Evolutionary conservation across 2,797 vertebrate genomes (phyloP).

Genomic region (Sandelia bainsii): DNA sequence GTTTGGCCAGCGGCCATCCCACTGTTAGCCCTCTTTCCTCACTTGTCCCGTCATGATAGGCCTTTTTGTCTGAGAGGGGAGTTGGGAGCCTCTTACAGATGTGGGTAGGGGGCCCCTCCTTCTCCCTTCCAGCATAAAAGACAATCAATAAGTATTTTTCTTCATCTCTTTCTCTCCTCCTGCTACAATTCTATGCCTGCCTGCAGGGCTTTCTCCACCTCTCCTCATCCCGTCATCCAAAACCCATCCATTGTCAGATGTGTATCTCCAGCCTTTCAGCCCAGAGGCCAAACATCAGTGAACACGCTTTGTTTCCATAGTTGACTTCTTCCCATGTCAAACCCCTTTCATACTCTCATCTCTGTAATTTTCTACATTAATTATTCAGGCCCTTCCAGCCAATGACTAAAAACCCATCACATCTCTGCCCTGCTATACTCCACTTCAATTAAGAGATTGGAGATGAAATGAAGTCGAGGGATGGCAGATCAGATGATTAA

Average conservation of each 20-base stretch:
- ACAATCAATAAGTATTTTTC: constrained; percentile 65
- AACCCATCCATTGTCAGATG: constrained; percentile 52
- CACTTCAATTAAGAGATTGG: constrained; percentile 65
- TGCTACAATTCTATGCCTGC: constrained; percentile 21
- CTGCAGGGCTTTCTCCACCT: constrained; percentile 54
- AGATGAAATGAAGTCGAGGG: constrained; percentile 51
- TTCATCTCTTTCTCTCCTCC: constrained; percentile 47
- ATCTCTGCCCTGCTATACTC: constrained; percentile 60
- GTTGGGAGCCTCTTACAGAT: constrained; percentile 30
- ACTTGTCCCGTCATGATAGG: constrained; percentile 22
- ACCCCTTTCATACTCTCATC: constrained; percentile 55
- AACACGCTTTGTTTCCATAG: constrained; percentile 57
- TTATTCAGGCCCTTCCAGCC: constrained; percentile 70
- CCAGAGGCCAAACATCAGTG: constrained; percentile 49
- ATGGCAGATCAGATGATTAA: constrained; percentile 57
- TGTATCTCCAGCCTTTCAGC: constrained; percentile 51
- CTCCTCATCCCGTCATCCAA: constrained; percentile 47
- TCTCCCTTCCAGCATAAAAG: constrained; percentile 52
- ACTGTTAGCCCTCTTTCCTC: constrained; percentile 25
- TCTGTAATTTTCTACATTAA: constrained; percentile 72
- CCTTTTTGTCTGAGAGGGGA: constrained; percentile 54
- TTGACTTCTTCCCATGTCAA: constrained; percentile 41
- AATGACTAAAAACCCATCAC: constrained; percentile 75
- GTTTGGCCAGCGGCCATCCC: constrained; percentile 55
- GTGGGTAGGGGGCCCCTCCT: constrained; percentile 41